phyloP scores from a whole-genome alignment of 2,888 invertebrate genomes.

The Pyrrhosoma nymphula region DNA sequence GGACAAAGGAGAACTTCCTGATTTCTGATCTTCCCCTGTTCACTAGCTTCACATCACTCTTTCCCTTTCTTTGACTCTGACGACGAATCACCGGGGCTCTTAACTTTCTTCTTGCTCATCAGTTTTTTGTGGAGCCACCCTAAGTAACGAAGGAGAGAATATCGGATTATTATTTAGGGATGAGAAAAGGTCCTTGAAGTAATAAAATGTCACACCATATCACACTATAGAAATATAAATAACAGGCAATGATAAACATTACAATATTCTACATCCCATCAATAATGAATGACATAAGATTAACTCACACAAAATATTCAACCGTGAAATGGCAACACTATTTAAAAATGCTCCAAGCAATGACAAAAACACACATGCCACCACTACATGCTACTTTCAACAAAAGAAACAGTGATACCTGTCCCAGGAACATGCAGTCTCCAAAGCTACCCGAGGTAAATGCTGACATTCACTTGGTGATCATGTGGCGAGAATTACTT shows the following conservation, averaged over 20 bases:
- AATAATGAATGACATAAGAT: neutral
- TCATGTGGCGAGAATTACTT: neutral
- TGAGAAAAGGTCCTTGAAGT: neutral
- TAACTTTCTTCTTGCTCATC: conserved; percentile 46
- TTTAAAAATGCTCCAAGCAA: neutral
- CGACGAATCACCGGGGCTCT: conserved; percentile 28
- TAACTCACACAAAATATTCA: neutral
- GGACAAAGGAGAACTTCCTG: conserved; percentile 2
- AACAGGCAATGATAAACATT: neutral
- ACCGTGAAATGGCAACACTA: neutral
- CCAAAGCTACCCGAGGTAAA: conserved; percentile 28
- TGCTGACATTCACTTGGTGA: neutral
- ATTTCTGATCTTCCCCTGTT: neutral
- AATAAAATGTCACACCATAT: neutral
- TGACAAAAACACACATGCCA: conserved; percentile 36
- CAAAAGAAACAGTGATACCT: neutral
- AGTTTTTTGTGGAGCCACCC: conserved; percentile 63
- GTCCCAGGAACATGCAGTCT: conserved; percentile 58
- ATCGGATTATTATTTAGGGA: neutral
- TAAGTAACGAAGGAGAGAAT: neutral
- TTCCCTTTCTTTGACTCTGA: conserved; percentile 38
- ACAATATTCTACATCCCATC: neutral
- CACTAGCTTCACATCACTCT: conserved; percentile 21
- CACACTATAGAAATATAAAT: neutral
- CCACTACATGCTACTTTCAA: conserved; percentile 39